Conservation (phyloP, 2,113 vertebrate species). For the Neofelis nebulosa region DNA sequence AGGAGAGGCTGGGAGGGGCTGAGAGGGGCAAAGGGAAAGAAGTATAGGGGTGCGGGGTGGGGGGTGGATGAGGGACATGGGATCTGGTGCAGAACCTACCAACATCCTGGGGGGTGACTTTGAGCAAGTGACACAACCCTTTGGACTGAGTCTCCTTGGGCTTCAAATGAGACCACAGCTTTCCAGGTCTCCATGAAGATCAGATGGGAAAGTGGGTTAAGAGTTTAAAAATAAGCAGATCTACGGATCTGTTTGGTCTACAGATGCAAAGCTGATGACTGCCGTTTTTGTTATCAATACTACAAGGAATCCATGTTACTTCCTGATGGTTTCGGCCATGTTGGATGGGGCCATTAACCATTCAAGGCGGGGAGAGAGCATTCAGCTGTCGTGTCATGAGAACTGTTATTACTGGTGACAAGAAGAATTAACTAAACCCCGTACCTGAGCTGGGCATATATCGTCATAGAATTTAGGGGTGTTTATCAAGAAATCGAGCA, state of each 20-base stretch:
- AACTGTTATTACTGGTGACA: not conserved
- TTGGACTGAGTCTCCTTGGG: not conserved
- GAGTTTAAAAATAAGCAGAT: not conserved
- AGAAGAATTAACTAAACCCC: not conserved
- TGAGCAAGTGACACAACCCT: not conserved
- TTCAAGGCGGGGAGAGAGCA: not conserved
- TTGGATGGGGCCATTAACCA: not conserved
- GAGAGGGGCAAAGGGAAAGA: not conserved
- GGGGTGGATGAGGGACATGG: not conserved
- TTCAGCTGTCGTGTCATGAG: not conserved
- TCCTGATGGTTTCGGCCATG: not conserved
- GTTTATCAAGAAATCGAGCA: not conserved
- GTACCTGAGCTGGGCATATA: not conserved
- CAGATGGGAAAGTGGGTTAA: not conserved
- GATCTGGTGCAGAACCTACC: not conserved
- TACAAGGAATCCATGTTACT: not conserved
- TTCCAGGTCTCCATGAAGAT: not conserved
- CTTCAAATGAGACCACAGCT: not conserved
- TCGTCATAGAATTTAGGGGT: not conserved
- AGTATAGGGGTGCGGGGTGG: accelerated
- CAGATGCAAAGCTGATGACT: not conserved
- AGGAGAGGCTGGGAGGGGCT: not conserved
- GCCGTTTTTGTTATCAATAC: not conserved
- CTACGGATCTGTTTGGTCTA: not conserved
- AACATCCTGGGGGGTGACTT: not conserved